Percentiles rank a stretch among this genome's conserved stretches.
phyloP scores from a whole-genome alignment of 2,797 vertebrate genomes.

The Siniperca scherzeri region DNA sequence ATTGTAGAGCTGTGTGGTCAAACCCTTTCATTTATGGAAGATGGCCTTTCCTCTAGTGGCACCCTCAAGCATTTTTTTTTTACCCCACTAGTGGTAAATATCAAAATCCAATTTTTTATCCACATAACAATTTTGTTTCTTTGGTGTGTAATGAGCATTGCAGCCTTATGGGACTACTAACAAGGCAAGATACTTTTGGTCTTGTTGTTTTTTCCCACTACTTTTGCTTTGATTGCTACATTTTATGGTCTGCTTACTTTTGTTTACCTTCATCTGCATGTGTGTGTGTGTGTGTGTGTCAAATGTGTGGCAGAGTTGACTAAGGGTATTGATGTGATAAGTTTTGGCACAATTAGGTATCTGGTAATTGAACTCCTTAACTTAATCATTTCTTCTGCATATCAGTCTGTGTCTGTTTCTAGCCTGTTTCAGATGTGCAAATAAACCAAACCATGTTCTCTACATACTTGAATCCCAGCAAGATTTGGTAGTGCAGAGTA shows the following conservation, averaged over 20 bases:
- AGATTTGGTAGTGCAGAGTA: neutral
- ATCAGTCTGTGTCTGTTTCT: neutral
- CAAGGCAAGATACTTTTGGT: conserved; percentile 21
- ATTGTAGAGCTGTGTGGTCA: conserved; percentile 5
- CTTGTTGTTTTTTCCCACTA: conserved; percentile 7
- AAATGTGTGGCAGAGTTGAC: neutral
- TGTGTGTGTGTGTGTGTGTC: neutral
- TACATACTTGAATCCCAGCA: neutral
- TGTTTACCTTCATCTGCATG: conserved; percentile 30
- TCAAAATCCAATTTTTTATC: conserved; percentile 43
- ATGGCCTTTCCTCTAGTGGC: conserved; percentile 20
- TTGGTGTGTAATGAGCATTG: conserved; percentile 45
- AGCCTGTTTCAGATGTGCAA: conserved; percentile 25
- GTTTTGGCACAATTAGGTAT: conserved; percentile 13
- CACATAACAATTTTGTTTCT: conserved; percentile 23
- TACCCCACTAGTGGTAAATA: conserved; percentile 10
- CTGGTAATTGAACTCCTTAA: conserved; percentile 2
- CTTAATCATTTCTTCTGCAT: conserved; percentile 5
- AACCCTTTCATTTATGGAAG: conserved; percentile 22
- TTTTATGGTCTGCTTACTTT: conserved; percentile 51
- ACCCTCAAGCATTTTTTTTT: neutral
- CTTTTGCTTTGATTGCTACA: conserved; percentile 47
- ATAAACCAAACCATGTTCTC: conserved; percentile 11
- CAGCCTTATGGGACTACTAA: conserved; percentile 41
- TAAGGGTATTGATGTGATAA: conserved; percentile 16